Evolutionary conservation across 2,888 invertebrate genomes (phyloP).

Genomic region (Antheraea assamensis): DNA sequence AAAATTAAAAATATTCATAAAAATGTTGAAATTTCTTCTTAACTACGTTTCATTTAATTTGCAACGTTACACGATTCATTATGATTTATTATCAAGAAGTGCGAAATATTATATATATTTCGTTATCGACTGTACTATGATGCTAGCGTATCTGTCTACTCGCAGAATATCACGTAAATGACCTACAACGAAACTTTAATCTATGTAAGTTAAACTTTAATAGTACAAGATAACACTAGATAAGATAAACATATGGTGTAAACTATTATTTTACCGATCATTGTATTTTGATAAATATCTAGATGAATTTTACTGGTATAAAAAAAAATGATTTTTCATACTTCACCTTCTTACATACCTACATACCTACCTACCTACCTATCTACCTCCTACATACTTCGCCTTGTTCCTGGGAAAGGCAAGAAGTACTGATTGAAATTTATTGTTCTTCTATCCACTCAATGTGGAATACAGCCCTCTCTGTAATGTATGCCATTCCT

Average conservation of each 20-base stretch:
- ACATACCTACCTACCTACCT: no score
- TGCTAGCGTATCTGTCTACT: not conserved
- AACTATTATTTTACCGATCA: conserved; percentile 7
- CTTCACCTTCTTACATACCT: no score
- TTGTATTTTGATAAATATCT: conserved; percentile 3
- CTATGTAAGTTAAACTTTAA: conserved; percentile 20
- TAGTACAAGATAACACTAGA: conserved; percentile 20
- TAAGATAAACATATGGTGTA: conserved; percentile 21
- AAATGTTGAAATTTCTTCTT: not conserved
- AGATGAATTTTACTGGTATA: not conserved
- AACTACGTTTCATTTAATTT: not conserved
- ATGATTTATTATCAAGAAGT: not conserved
- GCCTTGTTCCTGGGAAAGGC: not conserved
- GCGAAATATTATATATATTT: not conserved
- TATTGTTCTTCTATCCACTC: no score
- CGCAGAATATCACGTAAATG: not conserved
- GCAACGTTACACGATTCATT: not conserved
- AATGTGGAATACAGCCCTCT: no score
- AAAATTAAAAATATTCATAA: no score
- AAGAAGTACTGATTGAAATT: not conserved
- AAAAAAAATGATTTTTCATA: not conserved
- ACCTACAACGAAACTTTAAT: conserved; percentile 17
- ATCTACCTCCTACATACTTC: no score
- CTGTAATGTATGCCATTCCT: no score
- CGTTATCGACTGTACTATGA: not conserved